Conservation (phyloP, 2,113 vertebrate genomes). For the Vireo altiloquus region DNA sequence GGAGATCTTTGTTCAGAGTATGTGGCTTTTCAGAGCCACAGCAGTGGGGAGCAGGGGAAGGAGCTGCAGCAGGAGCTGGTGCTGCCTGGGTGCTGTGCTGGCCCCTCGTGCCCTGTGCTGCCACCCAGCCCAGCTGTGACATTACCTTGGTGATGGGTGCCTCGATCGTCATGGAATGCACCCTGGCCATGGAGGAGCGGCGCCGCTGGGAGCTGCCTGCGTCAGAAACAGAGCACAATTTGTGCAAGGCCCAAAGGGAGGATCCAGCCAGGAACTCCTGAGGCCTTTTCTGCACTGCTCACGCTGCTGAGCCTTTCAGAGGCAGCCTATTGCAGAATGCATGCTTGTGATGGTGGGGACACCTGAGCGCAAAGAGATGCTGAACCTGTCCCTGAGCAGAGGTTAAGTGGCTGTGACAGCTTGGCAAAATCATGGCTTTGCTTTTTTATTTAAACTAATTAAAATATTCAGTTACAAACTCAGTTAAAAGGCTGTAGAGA, state of each 20-base stretch:
- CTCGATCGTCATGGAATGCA: constrained; percentile 98
- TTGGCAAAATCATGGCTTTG: neutral
- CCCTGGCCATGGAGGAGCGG: constrained; percentile 94
- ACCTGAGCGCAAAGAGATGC: neutral
- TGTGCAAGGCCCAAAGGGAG: neutral
- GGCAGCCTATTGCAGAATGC: neutral
- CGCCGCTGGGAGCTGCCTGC: constrained; percentile 90
- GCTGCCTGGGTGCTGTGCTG: neutral
- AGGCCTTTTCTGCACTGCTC: neutral
- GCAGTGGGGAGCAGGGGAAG: neutral
- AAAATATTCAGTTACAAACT: neutral
- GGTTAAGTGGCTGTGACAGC: neutral
- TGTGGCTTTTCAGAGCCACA: neutral
- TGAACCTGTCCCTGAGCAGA: neutral
- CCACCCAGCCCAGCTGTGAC: neutral
- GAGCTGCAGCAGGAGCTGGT: neutral
- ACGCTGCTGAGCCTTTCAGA: neutral
- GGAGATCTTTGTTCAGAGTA: neutral
- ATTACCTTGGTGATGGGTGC: constrained; percentile 97
- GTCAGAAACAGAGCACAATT: neutral
- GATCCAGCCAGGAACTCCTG: neutral
- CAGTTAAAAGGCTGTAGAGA: neutral
- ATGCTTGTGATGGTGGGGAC: neutral
- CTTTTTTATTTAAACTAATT: neutral
- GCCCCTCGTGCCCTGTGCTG: neutral